Conservation (phyloP, 1,140 invertebrate genomes). For the Bombus confusus region DNA sequence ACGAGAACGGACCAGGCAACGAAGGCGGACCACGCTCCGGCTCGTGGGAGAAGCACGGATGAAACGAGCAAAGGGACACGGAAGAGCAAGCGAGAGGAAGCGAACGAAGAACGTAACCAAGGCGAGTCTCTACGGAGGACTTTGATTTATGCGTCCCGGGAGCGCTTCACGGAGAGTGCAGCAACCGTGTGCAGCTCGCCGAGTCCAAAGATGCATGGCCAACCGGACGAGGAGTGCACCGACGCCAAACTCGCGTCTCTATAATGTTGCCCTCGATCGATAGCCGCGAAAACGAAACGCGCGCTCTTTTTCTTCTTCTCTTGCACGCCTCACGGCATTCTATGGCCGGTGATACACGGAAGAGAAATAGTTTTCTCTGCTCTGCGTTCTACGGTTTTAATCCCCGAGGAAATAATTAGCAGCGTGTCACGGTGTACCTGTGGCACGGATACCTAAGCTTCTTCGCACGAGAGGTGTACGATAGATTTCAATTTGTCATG, state of each 20-base stretch:
- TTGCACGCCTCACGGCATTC: not conserved
- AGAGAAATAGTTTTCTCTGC: not conserved
- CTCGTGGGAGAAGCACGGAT: slow-evolving; percentile 41
- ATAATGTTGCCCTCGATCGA: slow-evolving; percentile 63
- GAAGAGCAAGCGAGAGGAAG: slow-evolving; percentile 4
- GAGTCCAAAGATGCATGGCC: slow-evolving; percentile 67
- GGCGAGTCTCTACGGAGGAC: slow-evolving; percentile 74
- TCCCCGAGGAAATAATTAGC: slow-evolving; percentile 12
- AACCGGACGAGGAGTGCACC: slow-evolving; percentile 54
- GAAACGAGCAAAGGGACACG: slow-evolving; percentile 17
- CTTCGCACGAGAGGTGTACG: not conserved
- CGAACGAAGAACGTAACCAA: slow-evolving; percentile 64
- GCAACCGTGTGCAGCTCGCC: slow-evolving; percentile 62
- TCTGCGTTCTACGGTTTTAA: not conserved
- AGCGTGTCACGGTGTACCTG: not conserved
- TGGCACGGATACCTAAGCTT: not conserved
- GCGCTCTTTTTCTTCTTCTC: too few species aligned
- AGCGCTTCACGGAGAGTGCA: slow-evolving; percentile 73
- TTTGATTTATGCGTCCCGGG: slow-evolving; percentile 79
- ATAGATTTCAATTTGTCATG: not conserved
- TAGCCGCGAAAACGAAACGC: slow-evolving; percentile 25
- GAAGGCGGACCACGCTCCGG: not conserved
- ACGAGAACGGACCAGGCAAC: not conserved
- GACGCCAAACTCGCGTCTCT: slow-evolving; percentile 62
- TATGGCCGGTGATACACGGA: not conserved